phyloP scores from a whole-genome alignment of 2,797 vertebrate species.

The Scyliorhinus canicula region DNA sequence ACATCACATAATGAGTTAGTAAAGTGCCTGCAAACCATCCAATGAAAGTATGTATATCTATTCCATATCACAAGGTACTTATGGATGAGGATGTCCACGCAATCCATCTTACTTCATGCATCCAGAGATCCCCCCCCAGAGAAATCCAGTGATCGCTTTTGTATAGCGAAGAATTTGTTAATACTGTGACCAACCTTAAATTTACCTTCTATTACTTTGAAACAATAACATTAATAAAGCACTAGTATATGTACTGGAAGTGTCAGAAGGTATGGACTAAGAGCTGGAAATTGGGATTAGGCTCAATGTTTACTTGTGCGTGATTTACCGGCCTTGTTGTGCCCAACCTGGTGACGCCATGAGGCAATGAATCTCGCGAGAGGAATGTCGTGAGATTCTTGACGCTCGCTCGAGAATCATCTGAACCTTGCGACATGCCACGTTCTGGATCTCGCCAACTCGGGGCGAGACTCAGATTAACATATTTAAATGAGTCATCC shows the following conservation, averaged over 20 bases:
- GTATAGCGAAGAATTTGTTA: not conserved
- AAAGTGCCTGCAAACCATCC: not conserved
- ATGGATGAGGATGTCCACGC: not conserved
- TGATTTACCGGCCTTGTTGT: no score
- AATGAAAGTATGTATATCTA: not conserved
- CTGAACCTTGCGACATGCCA: no score
- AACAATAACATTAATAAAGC: not conserved
- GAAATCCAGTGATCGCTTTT: no score
- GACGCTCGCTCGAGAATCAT: no score
- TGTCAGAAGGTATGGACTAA: not conserved
- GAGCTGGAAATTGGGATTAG: not conserved
- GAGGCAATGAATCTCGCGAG: no score
- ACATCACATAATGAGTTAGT: not conserved
- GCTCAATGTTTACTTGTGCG: no score
- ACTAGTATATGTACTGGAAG: not conserved
- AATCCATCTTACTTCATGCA: not conserved
- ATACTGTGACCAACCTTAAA: not conserved
- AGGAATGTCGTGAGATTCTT: no score
- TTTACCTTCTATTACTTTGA: not conserved
- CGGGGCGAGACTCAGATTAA: no score
- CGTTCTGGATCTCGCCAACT: no score
- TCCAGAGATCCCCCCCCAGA: not conserved
- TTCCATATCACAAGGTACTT: not conserved
- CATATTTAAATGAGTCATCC: no score
- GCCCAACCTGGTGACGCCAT: no score